Conservation (phyloP, 1,140 invertebrate species). For the Brachionus manjavacas region DNA sequence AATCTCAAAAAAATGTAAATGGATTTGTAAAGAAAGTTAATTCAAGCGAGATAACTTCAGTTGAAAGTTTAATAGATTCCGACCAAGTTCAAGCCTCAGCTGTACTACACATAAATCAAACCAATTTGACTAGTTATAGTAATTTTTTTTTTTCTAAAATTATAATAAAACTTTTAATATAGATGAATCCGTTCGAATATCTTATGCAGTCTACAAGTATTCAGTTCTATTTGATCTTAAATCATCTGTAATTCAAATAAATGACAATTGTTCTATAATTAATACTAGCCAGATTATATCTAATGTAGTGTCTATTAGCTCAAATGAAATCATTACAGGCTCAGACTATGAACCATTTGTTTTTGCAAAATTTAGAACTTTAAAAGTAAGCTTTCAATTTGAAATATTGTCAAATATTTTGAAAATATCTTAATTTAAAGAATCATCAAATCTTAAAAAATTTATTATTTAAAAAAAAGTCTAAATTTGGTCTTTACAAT, state of each 20-base stretch:
- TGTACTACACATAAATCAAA: neutral
- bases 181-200: neutral
- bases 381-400: neutral
- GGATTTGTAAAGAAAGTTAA: slow-evolving; percentile 28
- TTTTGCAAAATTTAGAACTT: neutral
- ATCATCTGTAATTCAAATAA: neutral
- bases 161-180: neutral
- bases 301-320: slow-evolving; percentile 18
- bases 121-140: neutral
- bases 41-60: neutral
- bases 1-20: neutral
- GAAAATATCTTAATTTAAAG: no score
- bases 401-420: no score
- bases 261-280: neutral
- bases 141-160: neutral
- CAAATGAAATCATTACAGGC: neutral
- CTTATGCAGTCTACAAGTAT: neutral
- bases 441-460: no score
- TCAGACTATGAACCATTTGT: slow-evolving; percentile 5
- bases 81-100: neutral
- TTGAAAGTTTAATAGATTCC: neutral
- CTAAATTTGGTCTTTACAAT: no score
- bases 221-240: slow-evolving; percentile 36
- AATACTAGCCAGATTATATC: slow-evolving; percentile 13
- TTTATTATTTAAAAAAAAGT: no score